Evolutionary conservation across 1,140 invertebrate genomes (phyloP).

Genomic region (Apis dorsata): DNA sequence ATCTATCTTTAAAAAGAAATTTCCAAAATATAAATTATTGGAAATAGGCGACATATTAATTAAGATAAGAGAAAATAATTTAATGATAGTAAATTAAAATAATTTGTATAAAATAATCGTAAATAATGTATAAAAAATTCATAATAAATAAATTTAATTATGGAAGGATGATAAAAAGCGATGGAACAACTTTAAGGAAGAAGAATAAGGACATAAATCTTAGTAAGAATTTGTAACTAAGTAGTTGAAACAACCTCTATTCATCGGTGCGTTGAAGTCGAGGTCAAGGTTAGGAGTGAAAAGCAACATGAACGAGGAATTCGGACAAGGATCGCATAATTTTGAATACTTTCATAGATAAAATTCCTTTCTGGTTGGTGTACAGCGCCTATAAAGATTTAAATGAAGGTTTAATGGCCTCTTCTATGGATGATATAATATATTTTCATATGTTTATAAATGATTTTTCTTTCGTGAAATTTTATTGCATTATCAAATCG

Average conservation of each 20-base stretch:
- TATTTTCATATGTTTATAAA: background rate
- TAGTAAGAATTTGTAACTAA: background rate
- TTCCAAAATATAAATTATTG: no score
- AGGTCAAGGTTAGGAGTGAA: slow-evolving; percentile 17
- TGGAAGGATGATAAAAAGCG: no score
- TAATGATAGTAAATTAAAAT: no score
- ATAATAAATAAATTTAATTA: no score
- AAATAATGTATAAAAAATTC: no score
- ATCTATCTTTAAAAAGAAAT: no score
- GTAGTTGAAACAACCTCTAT: background rate
- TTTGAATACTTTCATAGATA: slow-evolving; percentile 30
- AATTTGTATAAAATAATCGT: no score
- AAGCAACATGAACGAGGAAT: slow-evolving; percentile 27
- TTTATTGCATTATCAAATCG: background rate
- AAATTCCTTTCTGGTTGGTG: slow-evolving; percentile 2
- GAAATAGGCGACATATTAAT: no score
- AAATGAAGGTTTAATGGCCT: background rate
- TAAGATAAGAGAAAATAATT: no score
- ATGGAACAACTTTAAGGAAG: background rate
- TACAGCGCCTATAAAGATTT: background rate
- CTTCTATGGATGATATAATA: background rate
- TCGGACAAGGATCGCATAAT: background rate
- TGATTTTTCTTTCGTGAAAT: background rate
- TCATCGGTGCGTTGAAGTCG: background rate
- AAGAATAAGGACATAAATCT: background rate